Evolutionary conservation across 2,797 vertebrate species (phyloP).

Genomic region (Fistularia commersonii): DNA sequence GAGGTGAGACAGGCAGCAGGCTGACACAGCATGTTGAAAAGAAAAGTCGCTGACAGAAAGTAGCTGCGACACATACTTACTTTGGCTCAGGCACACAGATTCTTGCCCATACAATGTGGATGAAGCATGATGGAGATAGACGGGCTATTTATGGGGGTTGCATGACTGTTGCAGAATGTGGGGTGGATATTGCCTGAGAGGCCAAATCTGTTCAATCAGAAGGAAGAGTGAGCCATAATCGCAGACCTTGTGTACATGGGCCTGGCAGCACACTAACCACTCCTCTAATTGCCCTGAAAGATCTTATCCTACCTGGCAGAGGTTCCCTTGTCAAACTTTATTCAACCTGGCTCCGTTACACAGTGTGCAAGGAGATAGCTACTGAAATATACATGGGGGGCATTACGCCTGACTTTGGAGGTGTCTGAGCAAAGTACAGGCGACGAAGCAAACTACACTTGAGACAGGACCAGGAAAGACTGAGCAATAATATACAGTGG

Average conservation of each 20-base stretch:
- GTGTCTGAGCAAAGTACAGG: conserved; percentile 38
- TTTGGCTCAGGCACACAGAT: conserved; percentile 2
- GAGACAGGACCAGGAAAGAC: conserved; percentile 23
- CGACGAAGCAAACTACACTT: conserved; percentile 34
- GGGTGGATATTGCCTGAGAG: conserved; percentile 11
- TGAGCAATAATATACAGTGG: conserved; percentile 22
- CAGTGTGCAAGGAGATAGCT: conserved; percentile 45
- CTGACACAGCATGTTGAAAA: conserved; percentile 32
- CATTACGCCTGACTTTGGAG: conserved; percentile 43
- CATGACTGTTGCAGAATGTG: conserved; percentile 1
- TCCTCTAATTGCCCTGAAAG: conserved; percentile 57
- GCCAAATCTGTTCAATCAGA: conserved; percentile 40
- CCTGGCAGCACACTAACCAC: conserved; percentile 59
- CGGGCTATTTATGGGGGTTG: conserved; percentile 23
- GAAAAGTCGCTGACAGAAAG: conserved; percentile 30
- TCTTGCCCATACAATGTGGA: conserved; percentile 10
- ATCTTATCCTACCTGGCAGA: conserved; percentile 57
- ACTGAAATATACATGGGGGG: conserved; percentile 62
- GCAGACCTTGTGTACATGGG: conserved; percentile 33
- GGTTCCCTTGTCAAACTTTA: conserved; percentile 51
- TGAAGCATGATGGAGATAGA: conserved; percentile 24
- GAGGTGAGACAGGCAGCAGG: conserved; percentile 42
- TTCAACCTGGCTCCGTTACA: conserved; percentile 40
- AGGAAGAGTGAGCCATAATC: conserved; percentile 23
- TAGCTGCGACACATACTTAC: conserved; percentile 19